Conservation (phyloP, 2,113 vertebrate genomes). For the Alouatta palliata region DNA sequence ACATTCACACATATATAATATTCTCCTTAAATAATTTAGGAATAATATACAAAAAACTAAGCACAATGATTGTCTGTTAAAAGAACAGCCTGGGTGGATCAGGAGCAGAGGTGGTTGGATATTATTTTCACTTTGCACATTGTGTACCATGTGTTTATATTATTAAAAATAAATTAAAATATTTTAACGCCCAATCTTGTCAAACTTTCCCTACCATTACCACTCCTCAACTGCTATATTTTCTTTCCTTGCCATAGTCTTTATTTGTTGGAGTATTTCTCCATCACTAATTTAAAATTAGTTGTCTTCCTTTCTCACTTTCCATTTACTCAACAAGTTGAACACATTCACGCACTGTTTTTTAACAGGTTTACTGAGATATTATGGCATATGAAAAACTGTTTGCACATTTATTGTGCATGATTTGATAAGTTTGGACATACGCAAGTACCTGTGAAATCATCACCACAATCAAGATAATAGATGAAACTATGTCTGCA, state of each 20-base stretch:
- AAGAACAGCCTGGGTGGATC: not conserved
- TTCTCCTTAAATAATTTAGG: not conserved
- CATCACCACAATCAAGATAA: too few relatives aligned
- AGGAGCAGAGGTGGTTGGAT: not conserved
- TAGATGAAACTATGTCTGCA: not conserved
- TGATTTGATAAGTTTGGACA: not conserved
- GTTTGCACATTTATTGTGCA: not conserved
- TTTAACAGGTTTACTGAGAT: not conserved
- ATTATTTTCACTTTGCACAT: not conserved
- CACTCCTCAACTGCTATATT: not conserved
- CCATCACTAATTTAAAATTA: not conserved
- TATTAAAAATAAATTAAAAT: constrained; percentile 19
- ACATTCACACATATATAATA: too few relatives aligned
- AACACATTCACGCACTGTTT: not conserved
- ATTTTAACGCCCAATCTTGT: not conserved
- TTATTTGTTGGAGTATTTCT: not conserved
- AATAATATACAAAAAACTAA: not conserved
- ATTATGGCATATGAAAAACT: not conserved
- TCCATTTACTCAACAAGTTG: not conserved
- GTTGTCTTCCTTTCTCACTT: not conserved
- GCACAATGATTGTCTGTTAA: not conserved
- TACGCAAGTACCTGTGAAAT: not conserved
- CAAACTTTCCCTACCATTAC: not conserved
- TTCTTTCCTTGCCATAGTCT: not conserved
- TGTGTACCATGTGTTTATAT: not conserved